phyloP scores from a whole-genome alignment of 2,113 vertebrate species.

The Saccopteryx bilineata region DNA sequence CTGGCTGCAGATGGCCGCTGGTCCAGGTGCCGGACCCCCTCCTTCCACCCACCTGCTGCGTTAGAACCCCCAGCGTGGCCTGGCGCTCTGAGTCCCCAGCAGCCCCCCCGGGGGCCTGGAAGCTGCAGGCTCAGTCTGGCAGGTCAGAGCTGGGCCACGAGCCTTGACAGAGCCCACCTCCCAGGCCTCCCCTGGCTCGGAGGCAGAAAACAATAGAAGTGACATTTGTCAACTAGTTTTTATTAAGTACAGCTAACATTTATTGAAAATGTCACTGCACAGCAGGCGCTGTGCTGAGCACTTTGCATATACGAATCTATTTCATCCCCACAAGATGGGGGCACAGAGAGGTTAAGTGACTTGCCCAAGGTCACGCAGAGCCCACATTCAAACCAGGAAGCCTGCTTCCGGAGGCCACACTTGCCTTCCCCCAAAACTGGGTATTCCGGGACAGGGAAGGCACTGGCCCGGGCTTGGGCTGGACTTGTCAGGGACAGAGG shows the following conservation, averaged over 20 bases:
- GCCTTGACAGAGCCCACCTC: background rate
- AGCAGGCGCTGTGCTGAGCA: background rate
- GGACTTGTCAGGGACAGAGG: too few species aligned
- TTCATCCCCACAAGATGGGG: background rate
- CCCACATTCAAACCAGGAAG: background rate
- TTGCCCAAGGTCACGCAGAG: background rate
- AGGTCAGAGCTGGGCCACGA: background rate
- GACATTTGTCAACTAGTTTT: background rate
- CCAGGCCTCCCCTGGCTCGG: background rate
- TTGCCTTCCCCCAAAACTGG: background rate
- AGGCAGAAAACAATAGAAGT: background rate
- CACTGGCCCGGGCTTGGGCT: fast-evolving
- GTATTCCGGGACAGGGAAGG: background rate
- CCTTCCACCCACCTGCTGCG: background rate
- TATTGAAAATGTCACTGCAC: background rate
- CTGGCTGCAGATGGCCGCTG: background rate
- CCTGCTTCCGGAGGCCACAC: background rate
- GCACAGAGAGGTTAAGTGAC: constrained; percentile 2
- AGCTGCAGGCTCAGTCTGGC: background rate
- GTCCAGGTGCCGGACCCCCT: background rate
- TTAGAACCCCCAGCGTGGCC: background rate
- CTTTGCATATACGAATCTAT: background rate
- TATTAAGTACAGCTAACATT: background rate
- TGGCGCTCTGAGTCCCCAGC: background rate
- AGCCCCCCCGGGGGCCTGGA: background rate